Conservation (phyloP, 2,797 vertebrate species). For the Pipistrellus pipistrellus region DNA sequence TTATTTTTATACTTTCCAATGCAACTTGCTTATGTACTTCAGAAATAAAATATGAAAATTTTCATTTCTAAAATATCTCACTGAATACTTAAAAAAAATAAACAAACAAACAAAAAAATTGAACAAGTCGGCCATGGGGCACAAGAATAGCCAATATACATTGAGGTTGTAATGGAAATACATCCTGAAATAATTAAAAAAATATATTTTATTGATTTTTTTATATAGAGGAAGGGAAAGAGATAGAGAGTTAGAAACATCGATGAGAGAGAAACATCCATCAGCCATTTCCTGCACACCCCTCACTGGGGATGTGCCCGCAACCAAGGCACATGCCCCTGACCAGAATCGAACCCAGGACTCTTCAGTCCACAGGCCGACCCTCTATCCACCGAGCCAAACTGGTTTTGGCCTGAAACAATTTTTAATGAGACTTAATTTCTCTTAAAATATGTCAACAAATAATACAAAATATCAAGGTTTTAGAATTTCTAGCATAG, state of each 20-base stretch:
- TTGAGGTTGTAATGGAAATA: neutral
- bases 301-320: no score
- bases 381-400: no score
- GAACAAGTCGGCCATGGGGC: neutral
- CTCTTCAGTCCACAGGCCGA: no score
- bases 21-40: constrained; percentile 6
- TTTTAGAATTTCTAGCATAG: constrained; percentile 24
- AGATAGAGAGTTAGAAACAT: no score
- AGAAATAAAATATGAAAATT: constrained; percentile 66
- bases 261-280: no score
- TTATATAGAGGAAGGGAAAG: no score
- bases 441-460: constrained; percentile 30
- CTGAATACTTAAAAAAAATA: constrained; percentile 1
- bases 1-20: neutral
- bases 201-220: no score
- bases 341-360: no score
- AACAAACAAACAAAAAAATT: neutral
- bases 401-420: neutral
- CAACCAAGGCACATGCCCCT: no score
- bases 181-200: neutral
- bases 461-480: constrained; percentile 23
- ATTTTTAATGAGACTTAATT: constrained; percentile 18
- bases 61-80: constrained; percentile 6
- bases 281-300: no score
- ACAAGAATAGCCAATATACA: neutral